Evolutionary conservation across 2,113 vertebrate species (phyloP).

Genomic region (Glaucidium brasilianum): DNA sequence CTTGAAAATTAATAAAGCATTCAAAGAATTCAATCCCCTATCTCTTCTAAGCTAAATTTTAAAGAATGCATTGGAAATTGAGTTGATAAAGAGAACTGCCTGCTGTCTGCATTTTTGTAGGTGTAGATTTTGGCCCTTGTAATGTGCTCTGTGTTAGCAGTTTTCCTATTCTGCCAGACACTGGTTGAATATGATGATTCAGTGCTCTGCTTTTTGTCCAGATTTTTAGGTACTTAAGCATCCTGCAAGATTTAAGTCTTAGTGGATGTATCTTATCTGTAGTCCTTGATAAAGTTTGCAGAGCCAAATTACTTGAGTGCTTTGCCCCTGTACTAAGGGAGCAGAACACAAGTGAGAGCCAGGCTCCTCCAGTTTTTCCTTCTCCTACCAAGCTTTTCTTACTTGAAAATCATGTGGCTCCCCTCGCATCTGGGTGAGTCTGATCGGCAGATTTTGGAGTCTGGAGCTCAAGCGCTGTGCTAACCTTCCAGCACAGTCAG

Average conservation of each 20-base stretch:
- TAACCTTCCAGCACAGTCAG: background rate
- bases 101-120: background rate
- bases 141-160: background rate
- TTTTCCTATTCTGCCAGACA: background rate
- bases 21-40: conserved; percentile 17
- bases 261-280: background rate
- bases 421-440: background rate
- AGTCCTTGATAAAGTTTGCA: background rate
- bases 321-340: background rate
- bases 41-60: conserved; percentile 11
- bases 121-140: background rate
- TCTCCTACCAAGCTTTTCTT: background rate
- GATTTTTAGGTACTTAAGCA: background rate
- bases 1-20: conserved; percentile 50
- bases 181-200: background rate
- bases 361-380: background rate
- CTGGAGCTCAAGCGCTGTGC: background rate
- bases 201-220: background rate
- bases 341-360: background rate
- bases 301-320: background rate
- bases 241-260: background rate
- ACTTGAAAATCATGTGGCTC: background rate
- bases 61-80: background rate
- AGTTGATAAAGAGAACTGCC: background rate
- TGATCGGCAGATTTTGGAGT: background rate